Base-by-base conservation (phyloP, 2,797 vertebrate genomes). In the Rhinichthys osculus region DNA sequence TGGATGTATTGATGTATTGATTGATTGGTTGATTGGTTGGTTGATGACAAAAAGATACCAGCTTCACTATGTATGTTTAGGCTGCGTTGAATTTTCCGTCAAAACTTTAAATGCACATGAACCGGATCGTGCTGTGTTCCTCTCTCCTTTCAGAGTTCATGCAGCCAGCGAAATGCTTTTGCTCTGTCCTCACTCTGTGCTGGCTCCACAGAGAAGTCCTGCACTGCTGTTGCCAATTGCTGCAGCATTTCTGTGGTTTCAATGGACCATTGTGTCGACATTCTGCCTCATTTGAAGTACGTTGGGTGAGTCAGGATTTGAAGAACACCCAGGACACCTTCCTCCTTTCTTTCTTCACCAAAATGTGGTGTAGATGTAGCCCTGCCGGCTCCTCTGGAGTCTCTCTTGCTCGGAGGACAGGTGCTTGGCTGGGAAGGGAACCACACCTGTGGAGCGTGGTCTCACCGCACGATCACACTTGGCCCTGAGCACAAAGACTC, bases 241-340 rank as follows among this genome's bases (percentile, higher is more conserved):
- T 40, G 72, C 82, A 78, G 84, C 87, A 90, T 91, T 90, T 90
- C 89, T 90, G 88, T 16, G 44, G 79, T 90, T 87, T 93, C 90
- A 93, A 87, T 90, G 85, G 88, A 66, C 88, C 90, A 88, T 92
- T 93, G 92, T 93, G 90, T 89, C 44, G 85, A 85, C 83, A 91
- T 87, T 88, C 88, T 86, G 92, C 91, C 88, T 92, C 88, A 91
- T 89, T 92, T 91, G 85, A 88, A 92, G 84, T 90, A 84, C 84
- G 89, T 83, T 89, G 86, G 89, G 87, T 89, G 89, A 91, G 88
- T 87, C 88, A 78, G 89, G 89, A 93, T 92, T 90, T 91, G 27
- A 91, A 82, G 69, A 74, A 89, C 87, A 80, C 86, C 78, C 86
- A 57, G 83, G 71, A 73, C 77, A 83, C 71, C 57, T n/a, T 67